Percentiles rank a stretch among this genome's conserved stretches.
phyloP scores from a whole-genome alignment of 2,888 invertebrate species.

The Cybosia mesomella region DNA sequence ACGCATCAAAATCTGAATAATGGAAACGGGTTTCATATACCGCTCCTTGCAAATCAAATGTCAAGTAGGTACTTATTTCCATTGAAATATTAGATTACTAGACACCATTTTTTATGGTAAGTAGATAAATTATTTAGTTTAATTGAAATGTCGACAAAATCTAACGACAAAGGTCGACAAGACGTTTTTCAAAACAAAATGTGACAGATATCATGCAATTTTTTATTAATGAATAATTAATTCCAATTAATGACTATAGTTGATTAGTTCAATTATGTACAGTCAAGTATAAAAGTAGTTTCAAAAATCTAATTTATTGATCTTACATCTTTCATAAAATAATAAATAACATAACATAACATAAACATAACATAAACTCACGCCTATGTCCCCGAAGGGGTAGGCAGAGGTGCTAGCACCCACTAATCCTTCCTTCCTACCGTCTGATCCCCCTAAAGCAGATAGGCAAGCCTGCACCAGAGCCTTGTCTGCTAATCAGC shows the following conservation, averaged over 20 bases:
- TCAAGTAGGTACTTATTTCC: constrained; percentile 33
- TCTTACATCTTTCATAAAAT: too few species aligned
- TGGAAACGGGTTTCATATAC: constrained; percentile 38
- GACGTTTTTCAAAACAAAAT: constrained; percentile 3
- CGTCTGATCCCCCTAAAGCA: too few species aligned
- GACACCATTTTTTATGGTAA: constrained; percentile 27
- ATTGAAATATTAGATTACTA: constrained; percentile 30
- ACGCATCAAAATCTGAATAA: constrained; percentile 19
- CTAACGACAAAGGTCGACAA: constrained; percentile 5
- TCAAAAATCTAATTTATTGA: too few species aligned
- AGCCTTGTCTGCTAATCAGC: too few species aligned
- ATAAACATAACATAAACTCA: too few species aligned
- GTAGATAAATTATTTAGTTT: constrained; percentile 15
- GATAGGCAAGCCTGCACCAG: too few species aligned
- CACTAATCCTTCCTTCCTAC: too few species aligned
- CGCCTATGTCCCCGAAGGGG: too few species aligned
- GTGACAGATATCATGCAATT: background rate
- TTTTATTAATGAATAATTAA: background rate
- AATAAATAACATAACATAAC: too few species aligned
- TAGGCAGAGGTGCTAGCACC: too few species aligned
- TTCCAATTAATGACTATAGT: background rate
- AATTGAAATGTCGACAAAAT: constrained; percentile 6
- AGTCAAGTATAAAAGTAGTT: background rate
- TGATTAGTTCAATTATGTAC: background rate
- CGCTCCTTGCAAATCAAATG: constrained; percentile 34